phyloP scores from a whole-genome alignment of 35 echinoderm and acorn worm species.

The Amphiura filiformis region DNA sequence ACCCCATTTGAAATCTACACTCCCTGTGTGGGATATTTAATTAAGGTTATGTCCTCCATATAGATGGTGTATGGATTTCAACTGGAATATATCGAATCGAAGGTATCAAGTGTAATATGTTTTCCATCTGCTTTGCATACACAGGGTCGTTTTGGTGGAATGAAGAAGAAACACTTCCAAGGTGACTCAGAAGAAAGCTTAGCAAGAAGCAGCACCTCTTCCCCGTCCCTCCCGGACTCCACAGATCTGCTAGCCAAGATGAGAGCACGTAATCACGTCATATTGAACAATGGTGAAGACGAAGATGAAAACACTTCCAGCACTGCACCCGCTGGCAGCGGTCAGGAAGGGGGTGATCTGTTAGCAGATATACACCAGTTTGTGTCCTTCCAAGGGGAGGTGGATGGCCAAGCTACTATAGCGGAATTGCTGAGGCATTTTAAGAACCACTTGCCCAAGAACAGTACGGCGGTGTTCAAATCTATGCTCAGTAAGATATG shows the following conservation, averaged over 20 bases:
- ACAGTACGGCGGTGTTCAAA: constrained; percentile 66
- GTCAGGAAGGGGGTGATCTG: constrained; percentile 52
- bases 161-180: not conserved
- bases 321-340: not conserved
- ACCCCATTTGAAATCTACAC: no score
- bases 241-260: constrained; percentile 64
- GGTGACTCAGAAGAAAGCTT: constrained; percentile 14
- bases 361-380: constrained; percentile 57
- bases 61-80: no score
- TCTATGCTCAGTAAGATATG: constrained; percentile 89
- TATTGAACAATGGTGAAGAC: constrained; percentile 8
- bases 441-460: constrained; percentile 23
- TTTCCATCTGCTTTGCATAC: no score
- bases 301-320: constrained; percentile 13
- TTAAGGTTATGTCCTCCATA: no score
- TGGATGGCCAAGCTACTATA: constrained; percentile 68
- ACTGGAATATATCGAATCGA: no score
- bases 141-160: not conserved
- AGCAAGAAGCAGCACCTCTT: constrained; percentile 5
- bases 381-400: constrained; percentile 55
- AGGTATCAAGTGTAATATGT: no score
- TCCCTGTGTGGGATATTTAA: no score
- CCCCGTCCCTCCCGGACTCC: constrained; percentile 60
- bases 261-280: constrained; percentile 64
- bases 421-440: constrained; percentile 79